Evolutionary conservation across 2,888 invertebrate genomes (phyloP).

Genomic region (Papilio demoleus): DNA sequence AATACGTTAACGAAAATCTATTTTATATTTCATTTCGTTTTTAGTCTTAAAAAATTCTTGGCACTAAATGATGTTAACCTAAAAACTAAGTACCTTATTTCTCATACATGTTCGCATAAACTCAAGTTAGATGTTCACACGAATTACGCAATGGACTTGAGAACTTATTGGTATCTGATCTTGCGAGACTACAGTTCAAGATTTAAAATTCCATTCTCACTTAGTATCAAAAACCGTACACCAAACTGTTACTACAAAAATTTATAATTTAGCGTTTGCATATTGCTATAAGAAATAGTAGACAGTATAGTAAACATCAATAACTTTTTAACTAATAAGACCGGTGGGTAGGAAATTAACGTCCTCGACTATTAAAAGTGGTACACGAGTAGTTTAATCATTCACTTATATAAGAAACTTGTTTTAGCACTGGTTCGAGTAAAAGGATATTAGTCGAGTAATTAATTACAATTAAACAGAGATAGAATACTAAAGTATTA

Average conservation of each 20-base stretch:
- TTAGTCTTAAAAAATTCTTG: too few relatives aligned
- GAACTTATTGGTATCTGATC: constrained; percentile 37
- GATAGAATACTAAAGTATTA: constrained; percentile 5
- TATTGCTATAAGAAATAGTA: too few relatives aligned
- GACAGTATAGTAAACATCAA: too few relatives aligned
- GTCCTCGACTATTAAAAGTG: not conserved
- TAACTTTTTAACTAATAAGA: too few relatives aligned
- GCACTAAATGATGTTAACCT: not conserved
- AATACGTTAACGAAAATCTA: too few relatives aligned
- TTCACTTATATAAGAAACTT: constrained; percentile 34
- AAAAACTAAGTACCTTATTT: not conserved
- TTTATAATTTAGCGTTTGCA: too few relatives aligned
- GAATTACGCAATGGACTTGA: constrained; percentile 25
- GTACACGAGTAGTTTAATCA: constrained; percentile 23
- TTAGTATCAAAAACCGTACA: too few relatives aligned
- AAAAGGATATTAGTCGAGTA: constrained; percentile 29
- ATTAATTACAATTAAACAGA: constrained; percentile 8
- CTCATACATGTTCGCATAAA: not conserved
- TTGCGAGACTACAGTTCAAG: not conserved
- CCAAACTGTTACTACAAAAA: too few relatives aligned
- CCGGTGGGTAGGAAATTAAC: too few relatives aligned
- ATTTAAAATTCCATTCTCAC: too few relatives aligned
- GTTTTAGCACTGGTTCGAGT: constrained; percentile 19
- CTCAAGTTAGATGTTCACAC: constrained; percentile 6
- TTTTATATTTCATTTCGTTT: too few relatives aligned